Evolutionary conservation across 2,797 vertebrate species (phyloP), one percentile per base, ranked within the genome.

Genomic region (Myioborus melanocephalus): DNA sequence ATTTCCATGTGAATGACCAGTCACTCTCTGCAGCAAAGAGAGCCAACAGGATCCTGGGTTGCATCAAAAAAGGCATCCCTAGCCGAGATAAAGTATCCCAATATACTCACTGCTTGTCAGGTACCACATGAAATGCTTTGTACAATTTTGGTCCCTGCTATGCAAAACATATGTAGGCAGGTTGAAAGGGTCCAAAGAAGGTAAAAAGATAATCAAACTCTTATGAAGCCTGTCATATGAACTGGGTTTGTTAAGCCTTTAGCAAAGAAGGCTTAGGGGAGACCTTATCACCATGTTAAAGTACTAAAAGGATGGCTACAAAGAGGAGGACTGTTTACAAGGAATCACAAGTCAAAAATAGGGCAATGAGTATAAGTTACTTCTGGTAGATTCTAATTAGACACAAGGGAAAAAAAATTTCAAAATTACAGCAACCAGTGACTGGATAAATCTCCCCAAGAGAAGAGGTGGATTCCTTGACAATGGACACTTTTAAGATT

Each of bases 81-180:
- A 39, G 14, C 12, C 41, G 32, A 66, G 6, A 41, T 47, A 41
- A 27, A 66, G 6, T 44, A 27, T 44, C n/a, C 5, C 28, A 26
- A 5, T 44, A 28, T 27, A 14, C 14, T 19, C 53, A 80, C 30
- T 0, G 0, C 9, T 34, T 66, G 26, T 39, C 46, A 34, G 17
- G 14, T 53, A 44, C 22, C 22, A 19, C 26, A 20, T 23, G 46
- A 12, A 66, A 60, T 47, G 11, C 8, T 28, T 8, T 8, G 41
- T 27, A 22, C 18, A 27, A 0, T 41, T 66, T 73, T 60, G 34
- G 8, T 75, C 12, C 12, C 34, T 61, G 55, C 47, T 55, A 12
- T 12, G 41, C 9, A 68, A 47, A 60, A 16, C 21, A 16, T 30
- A 21, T 14, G 9, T 53, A 3, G 17, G 32, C 18, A 41, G 18